Evolutionary conservation across 2,797 vertebrate species (phyloP).

Genomic region (Catharus ustulatus): DNA sequence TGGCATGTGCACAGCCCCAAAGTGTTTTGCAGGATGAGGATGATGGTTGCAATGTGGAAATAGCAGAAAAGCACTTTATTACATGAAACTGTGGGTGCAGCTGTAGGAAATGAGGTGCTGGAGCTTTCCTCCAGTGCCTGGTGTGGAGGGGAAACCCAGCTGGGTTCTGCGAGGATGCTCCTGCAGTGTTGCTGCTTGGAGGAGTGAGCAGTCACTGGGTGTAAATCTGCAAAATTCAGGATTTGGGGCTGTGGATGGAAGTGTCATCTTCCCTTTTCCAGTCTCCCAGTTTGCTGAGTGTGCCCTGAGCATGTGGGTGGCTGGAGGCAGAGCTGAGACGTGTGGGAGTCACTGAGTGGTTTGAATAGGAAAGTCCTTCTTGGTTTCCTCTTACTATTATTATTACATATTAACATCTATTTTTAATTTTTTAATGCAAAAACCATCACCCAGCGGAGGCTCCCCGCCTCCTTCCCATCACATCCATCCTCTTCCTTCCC

Average conservation of each 20-base stretch:
- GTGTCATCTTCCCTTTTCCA: accelerated
- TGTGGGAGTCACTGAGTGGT: not conserved
- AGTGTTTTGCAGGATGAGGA: not conserved
- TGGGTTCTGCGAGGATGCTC: not conserved
- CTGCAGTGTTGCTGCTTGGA: not conserved
- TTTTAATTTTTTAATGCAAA: not conserved
- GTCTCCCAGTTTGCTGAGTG: not conserved
- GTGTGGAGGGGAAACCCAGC: accelerated
- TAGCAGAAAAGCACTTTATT: not conserved
- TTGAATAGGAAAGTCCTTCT: not conserved
- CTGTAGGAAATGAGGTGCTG: accelerated
- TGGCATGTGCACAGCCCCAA: accelerated
- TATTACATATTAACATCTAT: not conserved
- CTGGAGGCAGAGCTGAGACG: not conserved
- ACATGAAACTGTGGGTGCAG: not conserved
- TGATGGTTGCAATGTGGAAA: not conserved
- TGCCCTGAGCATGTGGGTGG: accelerated
- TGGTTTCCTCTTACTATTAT: not conserved
- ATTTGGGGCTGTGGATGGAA: not conserved
- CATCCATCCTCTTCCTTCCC: not conserved
- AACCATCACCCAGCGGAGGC: too few species aligned
- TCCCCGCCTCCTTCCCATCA: not conserved
- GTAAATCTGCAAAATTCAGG: not conserved
- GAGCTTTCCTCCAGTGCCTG: not conserved
- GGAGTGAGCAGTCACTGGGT: not conserved